Evolutionary conservation across 2,888 invertebrate genomes (phyloP), one percentile per base, ranked within the genome.

Genomic region (Spicauda simplicius): DNA sequence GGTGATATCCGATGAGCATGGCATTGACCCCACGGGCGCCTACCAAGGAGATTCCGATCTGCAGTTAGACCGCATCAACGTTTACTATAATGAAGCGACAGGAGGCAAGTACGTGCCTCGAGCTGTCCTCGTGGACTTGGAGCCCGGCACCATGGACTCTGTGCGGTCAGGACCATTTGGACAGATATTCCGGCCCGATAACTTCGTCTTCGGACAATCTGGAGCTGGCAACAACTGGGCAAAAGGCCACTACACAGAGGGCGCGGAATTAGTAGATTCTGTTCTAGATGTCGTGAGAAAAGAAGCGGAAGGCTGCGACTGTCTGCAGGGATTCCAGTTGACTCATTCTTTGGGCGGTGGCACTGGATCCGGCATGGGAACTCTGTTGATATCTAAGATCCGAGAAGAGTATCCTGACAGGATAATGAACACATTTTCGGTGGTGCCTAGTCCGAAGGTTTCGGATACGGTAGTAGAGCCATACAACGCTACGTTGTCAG

Each of bases 281-380:
- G 93, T 87, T 0, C 78, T 95, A 16, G 95, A 95, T 73, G 94
- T 94, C 0, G 90, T 94, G 4, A 82, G 95, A 59, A 94, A 94
- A 69, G 95, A 95, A 81, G 94, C 94, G 0, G 95, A 96, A 90
- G 86, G 95, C 80, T 93, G 96, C 78, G 96, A 97, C 81, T 96
- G 96, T 74, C 85, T 94, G 12, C 94, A 94, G 80, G 91, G 92
- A 76, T 96, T 95, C 89, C 96, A 96, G 77, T 78, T 96, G 25
- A 94, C 95, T 0, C 96, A 96, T 77, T 96, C 96, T 0, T 86
- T 96, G 7, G 96, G 96, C 54, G 96, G 96, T 45, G 96, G 96
- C n/a, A 96, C 96, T 11, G 96, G 96, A 2, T 95, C 96, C 0
- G 96, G 96, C 56, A 94, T 96, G 94, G 96, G 96, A 20, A 96